Percentiles rank a stretch among this genome's conserved stretches.
These are phyloP conservation scores for Aphidius gifuensis DNA, from an alignment of 1,140 invertebrate species.

Conservation along the genomic window DNA sequence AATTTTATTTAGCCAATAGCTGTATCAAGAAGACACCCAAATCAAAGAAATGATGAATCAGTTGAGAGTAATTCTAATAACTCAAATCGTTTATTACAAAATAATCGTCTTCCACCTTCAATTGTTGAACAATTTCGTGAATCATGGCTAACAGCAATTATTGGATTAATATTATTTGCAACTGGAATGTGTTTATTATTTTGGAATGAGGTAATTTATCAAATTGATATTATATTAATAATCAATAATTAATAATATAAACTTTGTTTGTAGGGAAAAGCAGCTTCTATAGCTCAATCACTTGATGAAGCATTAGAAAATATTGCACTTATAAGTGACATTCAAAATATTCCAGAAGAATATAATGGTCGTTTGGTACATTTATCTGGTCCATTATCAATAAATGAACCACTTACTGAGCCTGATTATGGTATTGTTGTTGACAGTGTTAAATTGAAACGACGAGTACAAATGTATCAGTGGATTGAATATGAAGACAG, in stretches of 20 bases:
- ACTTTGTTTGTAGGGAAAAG: constrained; percentile 58
- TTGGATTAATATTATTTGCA: constrained; percentile 59
- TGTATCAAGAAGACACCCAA: constrained; percentile 1
- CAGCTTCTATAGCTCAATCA: constrained; percentile 67
- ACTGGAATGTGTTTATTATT: constrained; percentile 62
- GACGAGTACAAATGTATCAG: constrained; percentile 86
- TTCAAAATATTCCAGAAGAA: constrained; percentile 57
- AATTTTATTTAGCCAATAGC: too few relatives aligned
- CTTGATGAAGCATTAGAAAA: constrained; percentile 68
- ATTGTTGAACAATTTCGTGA: constrained; percentile 61
- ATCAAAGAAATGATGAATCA: constrained; percentile 13
- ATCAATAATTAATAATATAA: background rate
- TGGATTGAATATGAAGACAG: constrained; percentile 78
- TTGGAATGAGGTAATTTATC: constrained; percentile 67
- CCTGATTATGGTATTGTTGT: constrained; percentile 76
- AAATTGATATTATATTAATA: background rate
- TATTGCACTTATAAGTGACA: constrained; percentile 57
- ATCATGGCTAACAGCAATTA: constrained; percentile 63
- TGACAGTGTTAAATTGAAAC: constrained; percentile 68
- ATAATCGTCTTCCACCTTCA: constrained; percentile 35
- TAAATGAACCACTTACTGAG: constrained; percentile 78
- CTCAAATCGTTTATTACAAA: background rate
- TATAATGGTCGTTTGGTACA: constrained; percentile 77
- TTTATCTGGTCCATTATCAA: constrained; percentile 66
- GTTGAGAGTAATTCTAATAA: constrained; percentile 19